Percentiles rank a stretch among this genome's conserved stretches.
Evolutionary conservation across 2,113 vertebrate genomes (phyloP).

Genomic region (Cairina moschata): DNA sequence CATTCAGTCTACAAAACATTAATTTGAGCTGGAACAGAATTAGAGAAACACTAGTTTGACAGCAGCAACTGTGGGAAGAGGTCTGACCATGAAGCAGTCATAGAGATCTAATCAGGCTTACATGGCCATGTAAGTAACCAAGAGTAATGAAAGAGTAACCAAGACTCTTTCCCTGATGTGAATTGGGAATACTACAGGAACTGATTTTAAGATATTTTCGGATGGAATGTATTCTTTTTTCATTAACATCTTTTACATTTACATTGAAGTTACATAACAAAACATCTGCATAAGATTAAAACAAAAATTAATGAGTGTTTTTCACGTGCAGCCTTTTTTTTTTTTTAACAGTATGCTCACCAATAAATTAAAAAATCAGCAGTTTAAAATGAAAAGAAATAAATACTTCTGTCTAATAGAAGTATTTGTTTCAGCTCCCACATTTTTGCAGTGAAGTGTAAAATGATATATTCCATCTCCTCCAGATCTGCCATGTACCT

Average conservation of each 20-base stretch:
- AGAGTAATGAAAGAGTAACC: not conserved
- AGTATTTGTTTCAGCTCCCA: not conserved
- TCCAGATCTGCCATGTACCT: not conserved
- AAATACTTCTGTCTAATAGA: not conserved
- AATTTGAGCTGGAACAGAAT: not conserved
- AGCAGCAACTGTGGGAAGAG: not conserved
- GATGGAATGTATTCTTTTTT: not conserved
- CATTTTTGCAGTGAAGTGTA: not conserved
- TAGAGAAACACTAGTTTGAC: not conserved
- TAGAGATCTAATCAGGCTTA: not conserved
- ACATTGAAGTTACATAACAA: not conserved
- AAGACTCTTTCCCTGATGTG: not conserved
- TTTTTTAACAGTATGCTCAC: not conserved
- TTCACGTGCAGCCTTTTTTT: not conserved
- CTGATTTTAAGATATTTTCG: not conserved
- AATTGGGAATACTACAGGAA: not conserved
- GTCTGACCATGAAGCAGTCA: not conserved
- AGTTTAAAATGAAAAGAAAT: not conserved
- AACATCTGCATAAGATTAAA: not conserved
- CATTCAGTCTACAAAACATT: not conserved
- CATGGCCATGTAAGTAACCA: not conserved
- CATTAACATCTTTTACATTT: not conserved
- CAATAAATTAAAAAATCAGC: not conserved
- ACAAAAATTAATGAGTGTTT: not conserved
- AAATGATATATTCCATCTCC: not conserved